Percentiles rank a stretch among this genome's conserved stretches.
Evolutionary conservation across 2,888 invertebrate species (phyloP).

Genomic region (Amiota communis): DNA sequence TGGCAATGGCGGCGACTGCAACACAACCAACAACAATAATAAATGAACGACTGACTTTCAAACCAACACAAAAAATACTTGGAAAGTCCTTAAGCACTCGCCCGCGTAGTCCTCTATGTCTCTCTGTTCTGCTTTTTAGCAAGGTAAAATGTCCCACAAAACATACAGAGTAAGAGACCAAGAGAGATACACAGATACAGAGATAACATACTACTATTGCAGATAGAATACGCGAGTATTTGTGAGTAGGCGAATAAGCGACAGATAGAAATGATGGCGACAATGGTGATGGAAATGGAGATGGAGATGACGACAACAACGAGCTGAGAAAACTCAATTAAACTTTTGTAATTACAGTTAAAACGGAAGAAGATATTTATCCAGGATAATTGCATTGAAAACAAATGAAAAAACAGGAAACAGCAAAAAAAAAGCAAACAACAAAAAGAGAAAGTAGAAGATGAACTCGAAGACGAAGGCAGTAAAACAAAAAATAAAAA

Average conservation of each 20-base stretch:
- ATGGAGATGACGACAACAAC: constrained; percentile 40
- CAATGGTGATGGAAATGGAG: constrained; percentile 1
- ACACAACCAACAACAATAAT: neutral
- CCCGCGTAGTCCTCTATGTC: neutral
- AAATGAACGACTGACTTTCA: constrained; percentile 37
- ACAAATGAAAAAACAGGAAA: constrained; percentile 43
- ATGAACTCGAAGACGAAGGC: constrained; percentile 27
- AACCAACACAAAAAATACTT: constrained; percentile 25
- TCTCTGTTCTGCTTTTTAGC: constrained; percentile 1
- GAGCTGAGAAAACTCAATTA: constrained; percentile 58
- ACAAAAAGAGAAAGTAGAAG: constrained; percentile 25
- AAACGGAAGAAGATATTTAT: constrained; percentile 61
- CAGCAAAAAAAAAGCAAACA: constrained; percentile 29
- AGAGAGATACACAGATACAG: constrained; percentile 41
- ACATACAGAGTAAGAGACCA: neutral
- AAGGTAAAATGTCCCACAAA: neutral
- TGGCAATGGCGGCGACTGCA: constrained; percentile 14
- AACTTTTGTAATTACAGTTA: constrained; percentile 62
- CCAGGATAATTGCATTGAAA: constrained; percentile 64
- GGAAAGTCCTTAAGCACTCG: neutral
- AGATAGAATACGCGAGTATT: constrained; percentile 44
- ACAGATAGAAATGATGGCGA: constrained; percentile 38
- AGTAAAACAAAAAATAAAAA: neutral
- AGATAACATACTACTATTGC: constrained; percentile 48
- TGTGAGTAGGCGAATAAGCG: constrained; percentile 35